Conservation (phyloP, 2,797 vertebrate species). For the Propithecus deckenii region DNA sequence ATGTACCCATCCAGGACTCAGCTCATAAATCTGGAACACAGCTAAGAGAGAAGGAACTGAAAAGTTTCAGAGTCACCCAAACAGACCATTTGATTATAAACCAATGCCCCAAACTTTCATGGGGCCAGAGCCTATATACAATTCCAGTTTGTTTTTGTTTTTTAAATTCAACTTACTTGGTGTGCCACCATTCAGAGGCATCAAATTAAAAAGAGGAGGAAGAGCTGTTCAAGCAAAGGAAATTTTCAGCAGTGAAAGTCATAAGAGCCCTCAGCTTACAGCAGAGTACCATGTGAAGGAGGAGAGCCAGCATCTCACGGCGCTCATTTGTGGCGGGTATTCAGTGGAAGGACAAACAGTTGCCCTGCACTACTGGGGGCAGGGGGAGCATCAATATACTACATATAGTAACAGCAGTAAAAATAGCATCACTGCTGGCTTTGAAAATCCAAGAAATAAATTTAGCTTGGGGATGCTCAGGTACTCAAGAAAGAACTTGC, state of each 20-base stretch:
- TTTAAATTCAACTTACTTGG: not conserved
- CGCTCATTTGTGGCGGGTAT: not conserved
- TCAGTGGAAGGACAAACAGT: not conserved
- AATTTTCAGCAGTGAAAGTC: not conserved
- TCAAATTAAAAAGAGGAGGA: not conserved
- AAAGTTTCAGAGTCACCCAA: not conserved
- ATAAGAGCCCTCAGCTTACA: accelerated
- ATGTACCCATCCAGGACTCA: not conserved
- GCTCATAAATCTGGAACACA: not conserved
- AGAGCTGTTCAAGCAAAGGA: not conserved
- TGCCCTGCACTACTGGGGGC: no score
- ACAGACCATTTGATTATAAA: not conserved
- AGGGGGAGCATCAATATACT: not conserved
- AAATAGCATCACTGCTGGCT: not conserved
- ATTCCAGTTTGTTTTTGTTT: not conserved
- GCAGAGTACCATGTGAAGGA: not conserved
- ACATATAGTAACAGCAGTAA: not conserved
- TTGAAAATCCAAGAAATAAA: not conserved
- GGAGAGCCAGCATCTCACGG: not conserved
- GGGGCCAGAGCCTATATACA: not conserved
- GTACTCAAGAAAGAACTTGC: not conserved
- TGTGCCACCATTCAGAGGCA: not conserved
- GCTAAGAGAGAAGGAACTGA: not conserved
- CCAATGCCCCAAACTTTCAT: not conserved
- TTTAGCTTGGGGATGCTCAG: not conserved